Percentiles rank a stretch among this genome's conserved stretches.
Conservation (phyloP, 2,888 invertebrate species). For the Electrophaes corylata region DNA sequence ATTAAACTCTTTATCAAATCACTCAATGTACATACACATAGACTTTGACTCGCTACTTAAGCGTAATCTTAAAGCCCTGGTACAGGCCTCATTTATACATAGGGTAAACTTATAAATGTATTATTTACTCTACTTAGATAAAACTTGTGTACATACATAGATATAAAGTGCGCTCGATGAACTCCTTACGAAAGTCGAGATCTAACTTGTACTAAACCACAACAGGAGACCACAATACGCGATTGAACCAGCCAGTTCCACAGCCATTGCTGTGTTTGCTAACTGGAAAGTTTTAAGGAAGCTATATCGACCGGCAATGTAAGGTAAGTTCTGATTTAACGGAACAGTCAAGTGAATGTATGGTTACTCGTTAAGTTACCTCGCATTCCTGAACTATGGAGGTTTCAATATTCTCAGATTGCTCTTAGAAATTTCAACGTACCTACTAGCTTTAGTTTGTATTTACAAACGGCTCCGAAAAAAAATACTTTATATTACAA, state of each 20-base stretch:
- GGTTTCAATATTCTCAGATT: conserved; percentile 43
- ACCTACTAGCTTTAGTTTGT: too few species aligned
- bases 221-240: conserved; percentile 23
- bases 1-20: neutral
- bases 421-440: conserved; percentile 17
- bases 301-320: conserved; percentile 34
- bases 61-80: conserved; percentile 26
- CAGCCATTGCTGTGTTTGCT: conserved; percentile 34
- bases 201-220: conserved; percentile 36
- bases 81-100: conserved; percentile 43
- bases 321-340: conserved; percentile 16
- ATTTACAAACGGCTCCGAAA: too few species aligned
- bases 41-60: conserved; percentile 16
- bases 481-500: too few species aligned
- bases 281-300: too few species aligned
- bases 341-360: conserved; percentile 29
- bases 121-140: conserved; percentile 54
- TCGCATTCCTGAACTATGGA: conserved; percentile 50
- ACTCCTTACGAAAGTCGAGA: conserved; percentile 72
- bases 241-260: conserved; percentile 5
- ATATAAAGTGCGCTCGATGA: conserved; percentile 67
- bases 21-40: neutral
- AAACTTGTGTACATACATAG: conserved; percentile 45
- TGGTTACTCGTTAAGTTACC: conserved; percentile 43
- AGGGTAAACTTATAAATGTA: conserved; percentile 47